phyloP scores from a whole-genome alignment of 1,140 invertebrate species.

The Tetramorium alpestre region DNA sequence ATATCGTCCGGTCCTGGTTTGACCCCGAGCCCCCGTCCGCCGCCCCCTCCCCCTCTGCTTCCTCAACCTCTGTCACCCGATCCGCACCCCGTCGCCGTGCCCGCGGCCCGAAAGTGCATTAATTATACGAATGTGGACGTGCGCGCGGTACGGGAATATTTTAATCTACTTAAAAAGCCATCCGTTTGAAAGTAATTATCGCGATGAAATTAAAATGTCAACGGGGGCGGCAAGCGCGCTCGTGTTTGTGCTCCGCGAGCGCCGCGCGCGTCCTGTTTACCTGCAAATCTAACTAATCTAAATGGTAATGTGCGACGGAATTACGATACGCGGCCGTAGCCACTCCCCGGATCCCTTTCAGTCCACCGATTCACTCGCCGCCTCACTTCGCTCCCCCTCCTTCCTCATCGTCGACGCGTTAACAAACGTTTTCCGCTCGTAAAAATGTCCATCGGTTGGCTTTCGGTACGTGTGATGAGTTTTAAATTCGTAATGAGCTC shows the following conservation, averaged over 20 bases:
- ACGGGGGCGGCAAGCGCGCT: constrained; percentile 59
- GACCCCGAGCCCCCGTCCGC: constrained; percentile 26
- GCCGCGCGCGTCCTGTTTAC: constrained; percentile 80
- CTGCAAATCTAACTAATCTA: constrained; percentile 83
- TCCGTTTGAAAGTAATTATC: constrained; percentile 85
- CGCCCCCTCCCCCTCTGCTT: no score
- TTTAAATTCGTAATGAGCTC: constrained; percentile 24
- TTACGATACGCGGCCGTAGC: constrained; percentile 75
- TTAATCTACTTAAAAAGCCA: constrained; percentile 86
- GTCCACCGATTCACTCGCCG: not conserved
- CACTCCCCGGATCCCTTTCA: not conserved
- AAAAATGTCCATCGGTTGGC: constrained; percentile 37
- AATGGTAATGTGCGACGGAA: constrained; percentile 81
- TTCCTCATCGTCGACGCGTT: constrained; percentile 53
- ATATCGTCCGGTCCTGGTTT: constrained; percentile 35
- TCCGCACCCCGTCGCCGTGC: not conserved
- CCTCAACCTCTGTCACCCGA: constrained; percentile 12
- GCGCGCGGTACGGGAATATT: constrained; percentile 80
- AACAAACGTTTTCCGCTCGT: constrained; percentile 58
- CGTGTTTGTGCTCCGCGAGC: constrained; percentile 83
- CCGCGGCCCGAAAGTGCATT: constrained; percentile 79
- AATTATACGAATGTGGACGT: constrained; percentile 82
- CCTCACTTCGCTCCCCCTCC: not conserved
- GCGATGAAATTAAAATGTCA: constrained; percentile 85
- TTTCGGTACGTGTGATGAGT: constrained; percentile 36